These are phyloP conservation scores for Myxocyprinus asiaticus DNA, from an alignment of 2,113 vertebrate species.

Conservation along the genomic window DNA sequence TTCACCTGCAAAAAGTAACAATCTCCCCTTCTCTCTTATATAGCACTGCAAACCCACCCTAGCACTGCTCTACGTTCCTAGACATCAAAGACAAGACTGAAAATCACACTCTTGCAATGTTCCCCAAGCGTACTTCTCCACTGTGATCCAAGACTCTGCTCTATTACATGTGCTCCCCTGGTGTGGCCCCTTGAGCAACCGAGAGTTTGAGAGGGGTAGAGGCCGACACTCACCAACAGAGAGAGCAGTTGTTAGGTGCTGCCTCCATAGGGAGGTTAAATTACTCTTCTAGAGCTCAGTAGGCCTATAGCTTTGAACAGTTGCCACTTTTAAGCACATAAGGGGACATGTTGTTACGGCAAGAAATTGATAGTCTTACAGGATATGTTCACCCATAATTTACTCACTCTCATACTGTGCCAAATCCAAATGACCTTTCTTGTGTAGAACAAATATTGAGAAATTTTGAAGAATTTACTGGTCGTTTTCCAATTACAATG, in stretches of 20 bases:
- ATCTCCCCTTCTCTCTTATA: constrained; percentile 54
- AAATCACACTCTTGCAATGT: constrained; percentile 32
- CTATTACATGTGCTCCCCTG: constrained; percentile 41
- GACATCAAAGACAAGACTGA: constrained; percentile 54
- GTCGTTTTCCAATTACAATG: no score
- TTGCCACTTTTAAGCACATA: constrained; percentile 11
- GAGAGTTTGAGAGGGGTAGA: constrained; percentile 33
- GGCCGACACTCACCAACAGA: constrained; percentile 30
- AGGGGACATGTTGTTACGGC: not conserved
- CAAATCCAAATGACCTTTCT: no score
- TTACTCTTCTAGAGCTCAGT: not conserved
- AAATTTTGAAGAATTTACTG: no score
- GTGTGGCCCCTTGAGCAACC: constrained; percentile 32
- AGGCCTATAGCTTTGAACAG: constrained; percentile 16
- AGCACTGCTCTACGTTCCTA: constrained; percentile 35
- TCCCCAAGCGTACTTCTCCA: constrained; percentile 43
- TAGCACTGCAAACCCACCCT: constrained; percentile 13
- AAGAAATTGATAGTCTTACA: not conserved
- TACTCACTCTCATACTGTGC: no score
- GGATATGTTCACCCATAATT: no score
- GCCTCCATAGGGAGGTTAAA: constrained; percentile 35
- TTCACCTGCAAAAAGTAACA: constrained; percentile 49
- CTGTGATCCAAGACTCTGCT: constrained; percentile 33
- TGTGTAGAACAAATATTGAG: no score
- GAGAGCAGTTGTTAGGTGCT: constrained; percentile 33